Evolutionary conservation across 2,888 invertebrate genomes (phyloP).

Genomic region (Himalopsyche kuldschensis): DNA sequence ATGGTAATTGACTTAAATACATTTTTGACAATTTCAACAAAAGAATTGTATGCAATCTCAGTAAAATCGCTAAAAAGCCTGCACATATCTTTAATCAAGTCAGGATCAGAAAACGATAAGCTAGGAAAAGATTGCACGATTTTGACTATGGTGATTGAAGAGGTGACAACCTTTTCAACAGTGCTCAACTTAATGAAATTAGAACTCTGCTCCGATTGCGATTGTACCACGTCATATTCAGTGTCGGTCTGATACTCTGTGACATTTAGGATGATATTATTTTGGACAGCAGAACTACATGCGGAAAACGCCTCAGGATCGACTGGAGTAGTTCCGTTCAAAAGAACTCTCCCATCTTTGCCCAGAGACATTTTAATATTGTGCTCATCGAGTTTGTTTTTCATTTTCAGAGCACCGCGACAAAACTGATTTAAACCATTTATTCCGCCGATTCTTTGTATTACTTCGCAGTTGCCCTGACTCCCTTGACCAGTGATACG

Average conservation of each 20-base stretch:
- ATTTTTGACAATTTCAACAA: background rate
- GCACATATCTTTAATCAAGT: background rate
- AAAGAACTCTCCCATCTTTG: background rate
- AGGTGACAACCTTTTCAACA: background rate
- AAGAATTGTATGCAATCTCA: background rate
- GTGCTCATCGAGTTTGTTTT: background rate
- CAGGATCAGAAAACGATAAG: background rate
- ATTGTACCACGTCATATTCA: background rate
- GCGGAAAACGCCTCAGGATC: background rate
- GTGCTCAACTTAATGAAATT: background rate
- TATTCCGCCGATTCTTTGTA: conserved; percentile 40
- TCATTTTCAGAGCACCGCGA: background rate
- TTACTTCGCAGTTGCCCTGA: conserved; percentile 49
- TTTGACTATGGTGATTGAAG: background rate
- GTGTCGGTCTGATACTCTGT: background rate
- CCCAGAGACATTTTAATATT: background rate
- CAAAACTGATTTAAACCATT: background rate
- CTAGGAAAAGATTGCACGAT: background rate
- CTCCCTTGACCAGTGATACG: conserved; percentile 43
- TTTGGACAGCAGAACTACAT: background rate
- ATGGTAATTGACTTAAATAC: background rate
- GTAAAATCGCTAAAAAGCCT: background rate
- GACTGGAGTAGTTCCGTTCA: background rate
- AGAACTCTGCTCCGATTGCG: background rate
- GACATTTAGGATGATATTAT: background rate